Conservation (phyloP, 2,797 vertebrate genomes). For the Diceros bicornis region DNA sequence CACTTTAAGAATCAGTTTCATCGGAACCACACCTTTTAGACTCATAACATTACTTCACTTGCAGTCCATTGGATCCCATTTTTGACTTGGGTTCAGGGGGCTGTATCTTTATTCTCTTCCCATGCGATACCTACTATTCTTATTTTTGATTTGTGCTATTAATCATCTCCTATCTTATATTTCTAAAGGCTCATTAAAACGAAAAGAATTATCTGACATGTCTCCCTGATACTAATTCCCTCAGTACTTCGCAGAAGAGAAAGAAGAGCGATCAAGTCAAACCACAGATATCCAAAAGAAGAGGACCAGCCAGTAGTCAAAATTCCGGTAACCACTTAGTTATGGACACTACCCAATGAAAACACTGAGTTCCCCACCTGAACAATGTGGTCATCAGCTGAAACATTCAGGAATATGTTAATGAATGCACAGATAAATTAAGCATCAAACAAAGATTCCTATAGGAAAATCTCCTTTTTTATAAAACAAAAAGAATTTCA, state of each 20-base stretch:
- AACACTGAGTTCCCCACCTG: neutral
- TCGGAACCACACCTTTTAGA: neutral
- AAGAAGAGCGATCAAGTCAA: conserved; percentile 5
- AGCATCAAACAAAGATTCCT: conserved; percentile 62
- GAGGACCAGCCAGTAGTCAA: neutral
- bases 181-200: conserved; percentile 61
- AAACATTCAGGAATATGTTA: conserved; percentile 67
- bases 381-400: neutral
- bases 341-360: neutral
- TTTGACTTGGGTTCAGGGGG: neutral
- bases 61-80: neutral
- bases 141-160: conserved; percentile 70
- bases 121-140: neutral
- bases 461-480: conserved; percentile 50
- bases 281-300: conserved; percentile 28
- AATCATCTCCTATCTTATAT: conserved; percentile 7
- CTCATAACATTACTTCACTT: neutral
- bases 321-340: neutral
- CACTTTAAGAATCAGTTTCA: neutral
- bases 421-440: conserved; percentile 80
- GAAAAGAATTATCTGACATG: conserved; percentile 58
- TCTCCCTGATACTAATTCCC: conserved; percentile 69
- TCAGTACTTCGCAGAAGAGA: conserved; percentile 54
- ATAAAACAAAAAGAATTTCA: conserved; percentile 64
- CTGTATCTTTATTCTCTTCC: conserved; percentile 7